phyloP scores from a whole-genome alignment of 2,888 invertebrate genomes.

The Atrina japonica region DNA sequence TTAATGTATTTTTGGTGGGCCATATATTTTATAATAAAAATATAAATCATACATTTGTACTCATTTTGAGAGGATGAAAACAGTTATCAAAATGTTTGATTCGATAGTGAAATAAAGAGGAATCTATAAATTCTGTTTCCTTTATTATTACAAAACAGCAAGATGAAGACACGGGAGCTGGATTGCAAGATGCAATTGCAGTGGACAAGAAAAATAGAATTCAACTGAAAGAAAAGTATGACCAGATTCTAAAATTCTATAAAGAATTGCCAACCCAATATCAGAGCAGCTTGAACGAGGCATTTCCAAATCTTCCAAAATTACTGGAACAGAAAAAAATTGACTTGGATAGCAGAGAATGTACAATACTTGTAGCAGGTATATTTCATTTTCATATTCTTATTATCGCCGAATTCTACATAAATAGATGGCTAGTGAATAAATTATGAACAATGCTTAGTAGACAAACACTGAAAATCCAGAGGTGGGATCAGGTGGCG shows the following conservation, averaged over 20 bases:
- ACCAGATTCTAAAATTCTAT: conserved; percentile 46
- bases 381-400: too few species aligned
- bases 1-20: too few species aligned
- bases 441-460: too few species aligned
- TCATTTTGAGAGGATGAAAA: too few species aligned
- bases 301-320: conserved; percentile 48
- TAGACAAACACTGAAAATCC: too few species aligned
- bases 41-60: too few species aligned
- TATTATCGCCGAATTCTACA: too few species aligned
- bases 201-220: conserved; percentile 49
- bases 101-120: background rate
- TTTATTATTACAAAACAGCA: too few species aligned
- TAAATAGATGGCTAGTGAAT: too few species aligned
- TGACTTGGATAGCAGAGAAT: conserved; percentile 58
- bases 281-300: conserved; percentile 50
- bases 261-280: conserved; percentile 47
- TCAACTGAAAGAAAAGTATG: conserved; percentile 48
- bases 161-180: conserved; percentile 28
- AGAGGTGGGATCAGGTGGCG: too few species aligned
- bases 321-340: conserved; percentile 42
- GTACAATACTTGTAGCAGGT: conserved; percentile 67
- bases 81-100: background rate
- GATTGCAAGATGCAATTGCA: conserved; percentile 54
- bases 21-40: too few species aligned
- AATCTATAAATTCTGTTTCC: background rate